These are phyloP conservation scores for Zaprionus gabonicus DNA, from an alignment of 1,140 invertebrate species.

Conservation along the genomic window DNA sequence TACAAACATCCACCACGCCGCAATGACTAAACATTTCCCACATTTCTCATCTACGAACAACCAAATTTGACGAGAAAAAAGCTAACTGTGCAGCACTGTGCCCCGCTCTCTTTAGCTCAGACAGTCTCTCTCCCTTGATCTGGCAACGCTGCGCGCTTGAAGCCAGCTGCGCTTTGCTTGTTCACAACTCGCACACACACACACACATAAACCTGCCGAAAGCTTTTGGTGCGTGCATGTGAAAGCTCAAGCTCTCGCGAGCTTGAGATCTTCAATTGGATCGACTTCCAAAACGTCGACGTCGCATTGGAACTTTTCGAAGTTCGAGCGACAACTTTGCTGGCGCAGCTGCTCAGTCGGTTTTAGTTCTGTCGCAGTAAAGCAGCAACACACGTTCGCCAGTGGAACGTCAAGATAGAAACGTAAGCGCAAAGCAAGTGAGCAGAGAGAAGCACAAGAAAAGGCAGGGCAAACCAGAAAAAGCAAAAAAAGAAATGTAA, in stretches of 20 bases:
- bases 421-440: constrained; percentile 61
- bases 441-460: constrained; percentile 17
- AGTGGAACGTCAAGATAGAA: constrained; percentile 71
- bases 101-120: background rate
- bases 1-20: too few species aligned
- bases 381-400: constrained; percentile 72
- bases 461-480: constrained; percentile 1
- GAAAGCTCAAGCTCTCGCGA: constrained; percentile 43
- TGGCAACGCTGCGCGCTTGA: constrained; percentile 4
- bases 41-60: too few species aligned
- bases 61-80: background rate
- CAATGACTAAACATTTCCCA: too few species aligned
- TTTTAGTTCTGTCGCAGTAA: constrained; percentile 74
- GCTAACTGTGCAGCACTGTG: background rate
- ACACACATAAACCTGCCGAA: background rate
- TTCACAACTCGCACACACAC: background rate
- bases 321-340: constrained; percentile 63
- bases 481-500: constrained; percentile 34
- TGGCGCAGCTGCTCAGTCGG: constrained; percentile 65
- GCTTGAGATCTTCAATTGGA: constrained; percentile 32
- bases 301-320: constrained; percentile 62
- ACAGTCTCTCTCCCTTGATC: background rate
- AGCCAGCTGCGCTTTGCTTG: background rate
- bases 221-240: background rate
- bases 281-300: constrained; percentile 43